Conservation (phyloP, 1,140 invertebrate species). For the Dendroctonus valens region DNA sequence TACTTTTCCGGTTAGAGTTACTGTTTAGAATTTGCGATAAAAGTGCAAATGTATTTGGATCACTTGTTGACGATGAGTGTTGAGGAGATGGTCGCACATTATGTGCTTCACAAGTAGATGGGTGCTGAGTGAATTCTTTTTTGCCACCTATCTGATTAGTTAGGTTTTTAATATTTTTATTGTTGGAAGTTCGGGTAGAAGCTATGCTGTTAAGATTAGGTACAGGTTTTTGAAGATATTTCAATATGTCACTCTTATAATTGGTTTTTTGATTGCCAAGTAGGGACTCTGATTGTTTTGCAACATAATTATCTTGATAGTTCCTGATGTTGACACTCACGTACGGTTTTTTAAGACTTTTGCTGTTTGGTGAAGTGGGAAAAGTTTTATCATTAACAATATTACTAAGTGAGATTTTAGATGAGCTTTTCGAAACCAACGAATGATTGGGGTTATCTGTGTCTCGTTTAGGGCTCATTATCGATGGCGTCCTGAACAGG, state of each 20-base stretch:
- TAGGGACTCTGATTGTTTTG: no score
- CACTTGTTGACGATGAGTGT: neutral
- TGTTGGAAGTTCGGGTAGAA: neutral
- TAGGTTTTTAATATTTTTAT: neutral
- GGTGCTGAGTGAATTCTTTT: neutral
- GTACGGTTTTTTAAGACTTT: neutral
- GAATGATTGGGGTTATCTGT: no score
- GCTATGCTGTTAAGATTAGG: neutral
- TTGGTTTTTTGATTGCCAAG: no score
- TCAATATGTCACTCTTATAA: no score
- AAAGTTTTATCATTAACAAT: neutral
- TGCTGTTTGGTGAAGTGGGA: neutral
- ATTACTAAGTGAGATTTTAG: neutral
- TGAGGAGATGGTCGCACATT: neutral
- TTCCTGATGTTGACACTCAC: neutral
- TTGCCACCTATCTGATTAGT: neutral
- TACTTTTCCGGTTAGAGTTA: slow-evolving; percentile 23
- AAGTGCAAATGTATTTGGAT: slow-evolving; percentile 22
- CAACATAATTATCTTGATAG: neutral
- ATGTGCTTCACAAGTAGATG: no score
- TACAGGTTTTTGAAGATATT: neutral
- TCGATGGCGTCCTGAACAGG: slow-evolving; percentile 15
- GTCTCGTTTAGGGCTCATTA: neutral
- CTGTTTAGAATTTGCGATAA: slow-evolving; percentile 25
- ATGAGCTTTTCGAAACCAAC: slow-evolving; percentile 17